These are phyloP conservation scores for Gortyna flavago DNA, from an alignment of 2,888 invertebrate species.

Conservation along the genomic window DNA sequence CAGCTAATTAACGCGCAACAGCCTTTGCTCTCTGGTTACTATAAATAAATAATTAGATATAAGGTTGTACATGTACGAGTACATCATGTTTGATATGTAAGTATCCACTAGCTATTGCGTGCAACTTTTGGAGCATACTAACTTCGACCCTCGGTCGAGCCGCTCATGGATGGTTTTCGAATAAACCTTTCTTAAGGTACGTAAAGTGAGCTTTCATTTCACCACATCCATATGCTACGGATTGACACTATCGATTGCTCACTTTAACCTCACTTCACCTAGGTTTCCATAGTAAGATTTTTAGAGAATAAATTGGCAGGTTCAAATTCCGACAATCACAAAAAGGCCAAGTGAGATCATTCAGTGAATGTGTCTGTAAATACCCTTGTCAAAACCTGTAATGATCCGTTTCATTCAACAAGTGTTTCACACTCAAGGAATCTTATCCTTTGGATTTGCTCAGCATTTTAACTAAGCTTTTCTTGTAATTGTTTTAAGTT, in stretches of 20 bases:
- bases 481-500: neutral
- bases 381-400: constrained; percentile 10
- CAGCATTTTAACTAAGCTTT: neutral
- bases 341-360: neutral
- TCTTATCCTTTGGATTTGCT: constrained; percentile 3
- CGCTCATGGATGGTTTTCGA: neutral
- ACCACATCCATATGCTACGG: neutral
- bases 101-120: neutral
- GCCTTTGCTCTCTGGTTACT: neutral
- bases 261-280: neutral
- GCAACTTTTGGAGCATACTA: neutral
- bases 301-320: neutral
- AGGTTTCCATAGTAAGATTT: neutral
- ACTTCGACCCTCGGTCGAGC: neutral
- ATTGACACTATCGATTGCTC: neutral
- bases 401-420: constrained; percentile 29
- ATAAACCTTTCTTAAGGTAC: neutral
- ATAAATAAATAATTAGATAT: neutral
- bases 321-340: neutral
- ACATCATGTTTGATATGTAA: neutral
- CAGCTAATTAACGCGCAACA: neutral
- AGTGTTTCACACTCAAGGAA: constrained; percentile 15
- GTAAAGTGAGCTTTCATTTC: neutral
- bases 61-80: neutral
- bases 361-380: neutral